Evolutionary conservation across 2,797 vertebrate species (phyloP).

Genomic region (Ambastaia sidthimunki): DNA sequence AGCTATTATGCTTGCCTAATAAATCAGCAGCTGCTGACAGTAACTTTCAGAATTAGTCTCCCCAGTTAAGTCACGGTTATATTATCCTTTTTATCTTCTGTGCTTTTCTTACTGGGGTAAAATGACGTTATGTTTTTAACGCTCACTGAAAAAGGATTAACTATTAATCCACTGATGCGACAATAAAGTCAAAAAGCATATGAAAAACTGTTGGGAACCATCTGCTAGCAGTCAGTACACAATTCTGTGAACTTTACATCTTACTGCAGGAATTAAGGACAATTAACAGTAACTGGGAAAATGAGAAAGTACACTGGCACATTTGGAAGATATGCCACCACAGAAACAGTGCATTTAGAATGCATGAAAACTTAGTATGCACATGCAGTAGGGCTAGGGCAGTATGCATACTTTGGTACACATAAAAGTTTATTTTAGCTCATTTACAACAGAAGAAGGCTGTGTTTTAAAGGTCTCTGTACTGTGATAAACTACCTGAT

Average conservation of each 20-base stretch:
- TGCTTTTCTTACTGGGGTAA: conserved; percentile 12
- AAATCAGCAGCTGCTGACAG: conserved; percentile 35
- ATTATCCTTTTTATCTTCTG: conserved; percentile 24
- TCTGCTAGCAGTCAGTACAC: background rate
- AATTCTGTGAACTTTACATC: background rate
- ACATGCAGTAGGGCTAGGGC: no score
- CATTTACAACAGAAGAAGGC: conserved; percentile 12
- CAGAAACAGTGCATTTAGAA: conserved; percentile 7
- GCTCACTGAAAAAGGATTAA: conserved; percentile 13
- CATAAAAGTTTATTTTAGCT: no score
- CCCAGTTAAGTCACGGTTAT: background rate
- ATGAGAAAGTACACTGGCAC: no score
- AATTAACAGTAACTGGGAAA: no score
- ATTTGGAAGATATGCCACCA: no score
- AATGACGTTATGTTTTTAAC: conserved; percentile 16
- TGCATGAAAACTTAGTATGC: conserved; percentile 16
- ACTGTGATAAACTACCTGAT: no score
- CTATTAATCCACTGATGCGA: conserved; percentile 8
- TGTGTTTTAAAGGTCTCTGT: background rate
- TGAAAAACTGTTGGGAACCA: conserved; percentile 2
- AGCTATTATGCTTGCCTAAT: no score
- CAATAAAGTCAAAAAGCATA: conserved; percentile 16
- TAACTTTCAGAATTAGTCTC: conserved; percentile 30
- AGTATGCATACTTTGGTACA: no score
- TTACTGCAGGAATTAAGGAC: background rate